Conservation (phyloP, 2,888 invertebrate species). For the Deilephila elpenor region DNA sequence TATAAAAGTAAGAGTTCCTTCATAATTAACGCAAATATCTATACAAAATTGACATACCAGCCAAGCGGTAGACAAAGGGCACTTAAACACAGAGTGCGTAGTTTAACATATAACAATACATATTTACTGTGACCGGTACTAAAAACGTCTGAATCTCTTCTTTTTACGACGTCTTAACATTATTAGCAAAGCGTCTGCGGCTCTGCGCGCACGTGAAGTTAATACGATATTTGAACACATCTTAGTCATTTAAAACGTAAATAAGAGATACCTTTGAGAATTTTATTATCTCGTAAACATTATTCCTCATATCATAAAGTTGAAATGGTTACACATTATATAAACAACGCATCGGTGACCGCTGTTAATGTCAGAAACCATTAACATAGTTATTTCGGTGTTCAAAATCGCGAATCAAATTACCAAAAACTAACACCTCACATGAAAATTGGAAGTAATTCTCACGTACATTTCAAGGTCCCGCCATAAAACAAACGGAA, state of each 20-base stretch:
- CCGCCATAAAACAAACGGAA: constrained; percentile 23
- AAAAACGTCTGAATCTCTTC: constrained; percentile 3
- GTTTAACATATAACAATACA: constrained; percentile 21
- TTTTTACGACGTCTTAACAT: constrained; percentile 20
- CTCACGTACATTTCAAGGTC: constrained; percentile 15
- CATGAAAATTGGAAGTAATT: constrained; percentile 9
- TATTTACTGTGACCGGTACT: neutral
- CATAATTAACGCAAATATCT: neutral
- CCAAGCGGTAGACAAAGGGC: neutral
- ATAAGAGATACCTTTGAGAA: neutral
- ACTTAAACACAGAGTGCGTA: constrained; percentile 12
- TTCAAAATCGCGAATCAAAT: neutral
- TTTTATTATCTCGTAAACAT: constrained; percentile 12
- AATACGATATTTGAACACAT: constrained; percentile 15
- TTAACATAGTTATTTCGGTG: neutral
- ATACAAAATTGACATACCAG: neutral
- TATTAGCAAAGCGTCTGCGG: constrained; percentile 14
- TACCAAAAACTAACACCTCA: neutral
- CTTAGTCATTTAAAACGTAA: neutral
- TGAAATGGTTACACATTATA: neutral
- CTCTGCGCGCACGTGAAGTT: neutral
- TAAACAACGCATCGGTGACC: neutral
- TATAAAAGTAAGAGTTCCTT: neutral
- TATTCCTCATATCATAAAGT: neutral
- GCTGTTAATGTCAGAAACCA: neutral